A percentile compares a stretch with the other conserved stretches of the same genome.
Conservation (phyloP, 2,113 vertebrate genomes). For the Benitochromis conjunctus region DNA sequence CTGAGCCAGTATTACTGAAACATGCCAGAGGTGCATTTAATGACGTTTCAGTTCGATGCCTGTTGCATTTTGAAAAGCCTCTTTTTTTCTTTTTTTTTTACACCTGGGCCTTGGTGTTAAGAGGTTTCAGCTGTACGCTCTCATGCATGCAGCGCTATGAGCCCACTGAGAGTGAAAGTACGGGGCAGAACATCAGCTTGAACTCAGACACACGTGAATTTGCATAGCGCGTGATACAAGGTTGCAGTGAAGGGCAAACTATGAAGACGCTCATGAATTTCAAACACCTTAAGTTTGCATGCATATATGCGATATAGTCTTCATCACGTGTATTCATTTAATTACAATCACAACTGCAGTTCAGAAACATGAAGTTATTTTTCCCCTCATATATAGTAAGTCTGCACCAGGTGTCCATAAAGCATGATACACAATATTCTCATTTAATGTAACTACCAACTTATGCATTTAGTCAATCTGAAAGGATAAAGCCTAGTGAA, state of each 20-base stretch:
- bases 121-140: constrained; percentile 26
- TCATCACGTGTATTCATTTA: background rate
- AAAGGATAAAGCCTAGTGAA: background rate
- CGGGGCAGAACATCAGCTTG: background rate
- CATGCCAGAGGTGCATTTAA: background rate
- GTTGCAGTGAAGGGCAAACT: constrained; percentile 33
- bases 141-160: background rate
- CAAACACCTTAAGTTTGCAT: background rate
- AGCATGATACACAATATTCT: background rate
- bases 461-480: background rate
- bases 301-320: background rate
- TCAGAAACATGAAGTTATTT: background rate
- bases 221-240: constrained; percentile 24
- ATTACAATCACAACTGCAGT: background rate
- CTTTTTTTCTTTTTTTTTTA: background rate
- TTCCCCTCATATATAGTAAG: background rate
- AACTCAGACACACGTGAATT: constrained; percentile 4
- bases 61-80: constrained; percentile 18
- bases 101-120: background rate
- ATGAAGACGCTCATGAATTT: constrained; percentile 30
- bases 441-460: background rate
- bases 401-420: background rate
- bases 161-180: background rate
- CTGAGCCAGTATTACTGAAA: background rate
- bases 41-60: background rate